Base-by-base conservation (phyloP, 2,113 vertebrate genomes). In the Agapornis roseicollis region DNA sequence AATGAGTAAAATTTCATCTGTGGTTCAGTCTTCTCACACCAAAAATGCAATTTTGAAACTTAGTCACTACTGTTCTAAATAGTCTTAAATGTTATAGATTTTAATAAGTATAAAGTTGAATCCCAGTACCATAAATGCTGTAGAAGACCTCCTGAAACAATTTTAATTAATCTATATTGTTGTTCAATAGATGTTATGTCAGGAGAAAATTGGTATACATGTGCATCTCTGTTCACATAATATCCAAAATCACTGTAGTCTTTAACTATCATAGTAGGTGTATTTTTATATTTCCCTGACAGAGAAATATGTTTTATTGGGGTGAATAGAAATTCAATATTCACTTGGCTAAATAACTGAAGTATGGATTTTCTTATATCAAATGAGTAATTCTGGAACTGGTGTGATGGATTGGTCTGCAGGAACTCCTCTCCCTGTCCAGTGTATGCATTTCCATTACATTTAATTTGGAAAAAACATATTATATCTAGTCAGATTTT, bases 111-210 rank as follows among this genome's bases (percentile, higher is more conserved):
- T 28, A 19, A 80, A 79, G 46, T 68, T 93, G 28, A 90, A 80
- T 68, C 53, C 68, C 41, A 71, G 22, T 84, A 37, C 14, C 70
- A 27, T 52, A 86, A 80, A 44, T 52, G 35, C 27, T 64, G 55
- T 77, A 77, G 78, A 64, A 92, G 90, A 73, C 64, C 41, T 95
- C 44, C 47, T 74, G 37, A 80, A 89, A 79, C 56, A 61, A 39
- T 81, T 66, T 87, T 84, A 91, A 91, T 96, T 94, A 66, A 73
- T 93, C 60, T 95, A 0, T 74, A 31, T 96, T 94, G 68, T 80
- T 92, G 25, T 74, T 44, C 42, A 53, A 64, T 73, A 53, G 56
- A 69, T 71, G 41, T 66, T 94, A 56, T 69, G 39, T 88, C 77
- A 88, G 50, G 37, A 68, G n/a, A 80, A 91, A 81, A 66, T 12